Base-by-base conservation (phyloP, 2,888 invertebrate species). In the Ariolimax columbianus region DNA sequence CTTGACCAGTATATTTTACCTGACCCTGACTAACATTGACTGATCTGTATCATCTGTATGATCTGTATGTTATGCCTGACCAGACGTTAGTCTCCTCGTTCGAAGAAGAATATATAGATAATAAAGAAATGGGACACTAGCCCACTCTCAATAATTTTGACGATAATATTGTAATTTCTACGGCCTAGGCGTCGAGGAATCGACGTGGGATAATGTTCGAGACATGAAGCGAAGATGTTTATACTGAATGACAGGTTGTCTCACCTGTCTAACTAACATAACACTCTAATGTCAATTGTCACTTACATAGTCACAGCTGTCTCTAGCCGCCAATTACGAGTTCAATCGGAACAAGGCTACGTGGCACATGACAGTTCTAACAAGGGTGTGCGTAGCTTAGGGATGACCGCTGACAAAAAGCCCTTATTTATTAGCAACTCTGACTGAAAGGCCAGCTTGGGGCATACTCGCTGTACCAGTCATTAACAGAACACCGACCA, bases 281-380 rank as follows among this genome's bases (percentile, higher is more conserved):
- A 11, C 19, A 11, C 9, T 55, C n/a, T 55, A 77, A 77, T 55
- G 55, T 55, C 77, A 77, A 55, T 77, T 55, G 55, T 77, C 77
- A 77, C 55, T 55, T 55, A 36, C 36, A 2, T 38, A 38, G 55
- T 38, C 55, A 19, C 36, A 77, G 36, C 77, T 77, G 77, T 77
- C 77, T 59, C 19, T 55, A 30, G 55, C 36, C 55, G 55, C 38
- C n/a, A 23, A 77, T 77, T 59, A 59, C 7, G 19, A 38, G 55
- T 36, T 51, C 59, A 55, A 55, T 2, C 17, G 77, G 59, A 77
- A 77, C 55, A 51, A 1, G 55, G n/a, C 36, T 19, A 6, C 55
- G 23, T 36, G 51, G 38, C 51, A 59, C 36, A 6, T 26, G 77
- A 23, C 55, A 77, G 17, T 33, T 55, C 33, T 7, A 26, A 36